These are phyloP conservation scores for Blera fallax DNA, from an alignment of 2,888 invertebrate species.

Conservation along the genomic window DNA sequence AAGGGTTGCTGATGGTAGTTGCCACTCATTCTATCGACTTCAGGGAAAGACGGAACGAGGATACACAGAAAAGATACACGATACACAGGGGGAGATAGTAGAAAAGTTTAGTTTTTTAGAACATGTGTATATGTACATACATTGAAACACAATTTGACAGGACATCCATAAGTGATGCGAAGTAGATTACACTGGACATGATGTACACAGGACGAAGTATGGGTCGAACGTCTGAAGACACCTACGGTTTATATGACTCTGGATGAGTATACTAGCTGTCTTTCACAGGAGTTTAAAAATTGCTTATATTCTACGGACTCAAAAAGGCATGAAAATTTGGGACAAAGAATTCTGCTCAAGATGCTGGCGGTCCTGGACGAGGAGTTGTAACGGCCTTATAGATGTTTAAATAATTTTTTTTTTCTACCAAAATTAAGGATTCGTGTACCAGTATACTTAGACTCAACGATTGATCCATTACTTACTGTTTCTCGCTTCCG, in stretches of 20 bases:
- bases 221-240: neutral
- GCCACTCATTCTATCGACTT: constrained; percentile 21
- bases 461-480: too few relatives aligned
- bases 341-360: neutral
- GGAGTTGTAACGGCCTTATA: too few relatives aligned
- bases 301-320: constrained; percentile 22
- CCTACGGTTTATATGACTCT: neutral
- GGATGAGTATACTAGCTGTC: constrained; percentile 31
- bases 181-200: constrained; percentile 55
- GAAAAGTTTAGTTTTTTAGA: constrained; percentile 42
- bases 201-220: constrained; percentile 25
- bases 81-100: constrained; percentile 24
- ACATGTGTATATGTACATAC: constrained; percentile 14
- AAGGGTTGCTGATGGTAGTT: constrained; percentile 41
- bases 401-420: too few relatives aligned
- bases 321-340: constrained; percentile 21
- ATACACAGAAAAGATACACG: neutral
- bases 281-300: constrained; percentile 38
- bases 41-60: neutral
- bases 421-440: too few relatives aligned
- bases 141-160: constrained; percentile 53
- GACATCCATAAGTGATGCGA: constrained; percentile 55
- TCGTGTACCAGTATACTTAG: too few relatives aligned
- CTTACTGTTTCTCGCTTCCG: too few relatives aligned
- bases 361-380: too few relatives aligned